Evolutionary conservation across 1,140 invertebrate species (phyloP), one percentile per base, ranked within the genome.

Genomic region (Idris sp.): DNA sequence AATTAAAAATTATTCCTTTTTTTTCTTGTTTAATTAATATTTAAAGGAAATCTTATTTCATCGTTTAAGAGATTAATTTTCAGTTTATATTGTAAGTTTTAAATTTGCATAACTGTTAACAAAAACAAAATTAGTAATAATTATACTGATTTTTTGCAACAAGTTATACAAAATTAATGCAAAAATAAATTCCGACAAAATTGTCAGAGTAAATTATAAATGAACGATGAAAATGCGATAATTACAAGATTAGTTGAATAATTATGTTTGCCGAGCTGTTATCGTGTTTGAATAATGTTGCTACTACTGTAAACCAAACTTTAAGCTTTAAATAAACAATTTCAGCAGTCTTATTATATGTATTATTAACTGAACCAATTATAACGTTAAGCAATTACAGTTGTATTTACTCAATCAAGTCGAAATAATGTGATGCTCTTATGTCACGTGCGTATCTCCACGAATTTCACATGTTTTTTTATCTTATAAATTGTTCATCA

Each of bases 361-460:
- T 31, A 56, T 56, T 36, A 41, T 41, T 56, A 41, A 41, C 14
- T 26, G 36, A 28, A 41, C 51, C 51, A 56, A 43, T 56, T 56
- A 56, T 41, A 22, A 14, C 51, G 35, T 54, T 40, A 18, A 56
- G 15, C 16, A 41, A 56, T 18, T 51, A 51, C 18, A 51, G 28
- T 5, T 16, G 43, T 46, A 15, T 51, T 51, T 22, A 36, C 8
- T 48, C 30, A 33, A 48, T 48, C 44, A 33, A 48, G 9, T 11
- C n/a, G 22, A 36, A 51, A 15, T 36, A 51, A 51, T 19, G 31
- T n/a, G 46, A 30, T 36, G 10, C 46, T 51, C 13, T 36, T 51
- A 18, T 30, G 41, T 14, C 26, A 30, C 14, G 41, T 22, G 40
- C 22, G 22, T 26, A 22, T 22, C 19, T 22, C 19, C 3, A 2